These are phyloP conservation scores for Taphrorychus bicolor DNA, from an alignment of 2,888 invertebrate genomes.

Conservation along the genomic window DNA sequence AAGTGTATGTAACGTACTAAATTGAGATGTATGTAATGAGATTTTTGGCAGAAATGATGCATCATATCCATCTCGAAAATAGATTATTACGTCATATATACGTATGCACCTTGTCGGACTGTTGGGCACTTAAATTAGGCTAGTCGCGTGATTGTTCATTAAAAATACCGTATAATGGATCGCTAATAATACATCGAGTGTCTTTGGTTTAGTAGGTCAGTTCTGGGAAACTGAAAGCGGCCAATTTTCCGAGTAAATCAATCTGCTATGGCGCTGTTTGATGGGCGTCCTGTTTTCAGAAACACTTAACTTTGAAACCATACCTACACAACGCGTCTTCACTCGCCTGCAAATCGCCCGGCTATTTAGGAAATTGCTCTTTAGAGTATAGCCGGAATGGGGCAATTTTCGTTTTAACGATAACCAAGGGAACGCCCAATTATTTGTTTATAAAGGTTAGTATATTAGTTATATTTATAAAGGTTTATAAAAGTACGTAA, in stretches of 20 bases:
- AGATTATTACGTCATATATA: no score
- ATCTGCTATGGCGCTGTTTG: constrained; percentile 13
- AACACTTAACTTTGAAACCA: constrained; percentile 11
- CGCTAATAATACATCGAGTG: constrained; percentile 13
- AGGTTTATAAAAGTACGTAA: no score
- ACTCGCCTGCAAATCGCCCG: constrained; percentile 2
- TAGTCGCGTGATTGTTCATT: background rate
- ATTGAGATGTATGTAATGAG: no score
- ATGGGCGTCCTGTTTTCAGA: constrained; percentile 19
- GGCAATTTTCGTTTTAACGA: no score
- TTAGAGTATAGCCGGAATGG: background rate
- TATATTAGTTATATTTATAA: no score
- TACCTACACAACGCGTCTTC: background rate
- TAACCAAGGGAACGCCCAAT: no score
- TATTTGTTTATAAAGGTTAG: no score
- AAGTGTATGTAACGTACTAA: no score
- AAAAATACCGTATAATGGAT: background rate
- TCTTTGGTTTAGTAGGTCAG: constrained; percentile 17
- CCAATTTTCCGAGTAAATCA: constrained; percentile 28
- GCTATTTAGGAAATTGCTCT: constrained; percentile 2
- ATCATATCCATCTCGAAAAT: no score
- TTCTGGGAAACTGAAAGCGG: constrained; percentile 24
- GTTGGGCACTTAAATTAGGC: background rate
- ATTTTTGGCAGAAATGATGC: no score
- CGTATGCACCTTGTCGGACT: no score